Percentiles rank a stretch among this genome's conserved stretches.
These are phyloP conservation scores for Odontesthes bonariensis DNA, from an alignment of 2,113 vertebrate species.

Conservation along the genomic window DNA sequence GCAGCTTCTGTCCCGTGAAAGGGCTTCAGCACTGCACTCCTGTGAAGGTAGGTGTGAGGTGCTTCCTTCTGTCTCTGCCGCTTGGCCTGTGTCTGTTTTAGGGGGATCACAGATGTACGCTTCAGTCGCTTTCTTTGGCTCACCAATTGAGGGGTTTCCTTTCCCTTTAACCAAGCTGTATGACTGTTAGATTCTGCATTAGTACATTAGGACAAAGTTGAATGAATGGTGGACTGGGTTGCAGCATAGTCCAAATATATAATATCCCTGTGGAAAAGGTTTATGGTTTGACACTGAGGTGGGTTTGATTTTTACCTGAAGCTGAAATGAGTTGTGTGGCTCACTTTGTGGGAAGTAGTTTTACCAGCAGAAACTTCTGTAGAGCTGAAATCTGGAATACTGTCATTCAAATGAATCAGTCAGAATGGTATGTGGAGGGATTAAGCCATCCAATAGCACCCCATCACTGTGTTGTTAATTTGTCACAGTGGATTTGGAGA, in stretches of 20 bases:
- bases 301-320: no score
- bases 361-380: not conserved
- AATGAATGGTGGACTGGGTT: not conserved
- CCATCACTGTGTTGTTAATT: conserved; percentile 41
- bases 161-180: not conserved
- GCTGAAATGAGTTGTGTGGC: not conserved
- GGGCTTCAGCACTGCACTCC: conserved; percentile 75
- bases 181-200: not conserved
- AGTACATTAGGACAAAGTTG: conserved; percentile 5
- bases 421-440: conserved; percentile 31
- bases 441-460: conserved; percentile 44
- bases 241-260: not conserved
- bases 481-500: conserved; percentile 40
- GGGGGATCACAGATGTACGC: not conserved
- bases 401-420: conserved; percentile 41
- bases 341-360: no score
- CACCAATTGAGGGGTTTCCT: not conserved
- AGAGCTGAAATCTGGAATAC: not conserved
- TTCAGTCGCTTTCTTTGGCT: conserved; percentile 25
- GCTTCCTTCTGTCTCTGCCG: conserved; percentile 27
- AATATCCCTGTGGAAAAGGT: not conserved
- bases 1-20: conserved; percentile 59
- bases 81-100: not conserved
- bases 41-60: conserved; percentile 80
- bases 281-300: not conserved